Evolutionary conservation across 2,113 vertebrate genomes (phyloP).

Genomic region (Cairina moschata): DNA sequence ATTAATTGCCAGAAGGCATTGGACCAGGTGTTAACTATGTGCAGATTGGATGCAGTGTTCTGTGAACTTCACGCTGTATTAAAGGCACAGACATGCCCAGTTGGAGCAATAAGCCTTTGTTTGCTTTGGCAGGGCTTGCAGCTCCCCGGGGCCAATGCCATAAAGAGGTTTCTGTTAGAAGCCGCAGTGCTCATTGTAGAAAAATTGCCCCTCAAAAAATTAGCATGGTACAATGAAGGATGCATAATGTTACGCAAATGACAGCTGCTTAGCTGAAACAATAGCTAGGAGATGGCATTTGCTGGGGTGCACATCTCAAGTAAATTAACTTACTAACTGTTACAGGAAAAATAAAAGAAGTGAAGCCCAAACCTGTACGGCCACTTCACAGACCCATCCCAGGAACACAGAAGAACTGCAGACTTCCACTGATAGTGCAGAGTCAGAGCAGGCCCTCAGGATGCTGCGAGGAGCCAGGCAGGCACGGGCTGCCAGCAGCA

Average conservation of each 20-base stretch:
- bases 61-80: conserved; percentile 82
- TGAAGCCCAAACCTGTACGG: conserved; percentile 53
- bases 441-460: neutral
- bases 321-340: conserved; percentile 78
- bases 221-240: conserved; percentile 92
- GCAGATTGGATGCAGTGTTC: conserved; percentile 82
- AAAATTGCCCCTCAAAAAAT: conserved; percentile 92
- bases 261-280: conserved; percentile 88
- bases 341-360: conserved; percentile 63
- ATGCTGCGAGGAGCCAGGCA: neutral
- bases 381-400: conserved; percentile 44
- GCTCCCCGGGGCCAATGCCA: conserved; percentile 89
- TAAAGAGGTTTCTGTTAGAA: conserved; percentile 97
- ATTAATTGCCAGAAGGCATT: conserved; percentile 82
- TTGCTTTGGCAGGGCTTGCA: conserved; percentile 91
- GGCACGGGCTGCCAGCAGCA: neutral
- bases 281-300: conserved; percentile 85
- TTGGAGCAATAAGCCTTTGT: conserved; percentile 89
- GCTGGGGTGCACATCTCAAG: conserved; percentile 84
- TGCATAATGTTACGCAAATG: conserved; percentile 89
- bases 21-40: conserved; percentile 83
- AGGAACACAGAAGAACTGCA: conserved; percentile 29
- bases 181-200: conserved; percentile 92
- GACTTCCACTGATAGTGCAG: conserved; percentile 30
- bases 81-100: conserved; percentile 85